Evolutionary conservation across 2,797 vertebrate genomes (phyloP).

Genomic region (Myoxocephalus aenaeus): DNA sequence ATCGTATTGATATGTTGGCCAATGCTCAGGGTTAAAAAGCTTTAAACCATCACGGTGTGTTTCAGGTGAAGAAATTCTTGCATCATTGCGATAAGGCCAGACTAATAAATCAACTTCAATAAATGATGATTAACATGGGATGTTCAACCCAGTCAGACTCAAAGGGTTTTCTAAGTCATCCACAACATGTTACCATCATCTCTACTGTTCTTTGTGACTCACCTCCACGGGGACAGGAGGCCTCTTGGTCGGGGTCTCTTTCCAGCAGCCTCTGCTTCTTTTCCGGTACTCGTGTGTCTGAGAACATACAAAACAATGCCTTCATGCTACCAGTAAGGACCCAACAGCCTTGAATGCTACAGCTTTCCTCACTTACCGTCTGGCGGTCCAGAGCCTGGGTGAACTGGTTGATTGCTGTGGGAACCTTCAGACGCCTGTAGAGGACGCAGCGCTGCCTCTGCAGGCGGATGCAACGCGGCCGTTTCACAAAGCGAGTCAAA

Average conservation of each 20-base stretch:
- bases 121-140: too few relatives aligned
- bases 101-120: too few relatives aligned
- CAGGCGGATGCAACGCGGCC: conserved; percentile 96
- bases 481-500: conserved; percentile 96
- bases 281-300: conserved; percentile 89
- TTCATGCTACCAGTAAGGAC: neutral
- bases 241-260: conserved; percentile 95
- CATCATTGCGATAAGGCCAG: conserved; percentile 85
- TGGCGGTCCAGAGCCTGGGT: conserved; percentile 97
- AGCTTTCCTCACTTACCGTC: conserved; percentile 85
- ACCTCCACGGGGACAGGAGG: conserved; percentile 93
- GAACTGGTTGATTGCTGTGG: conserved; percentile 98
- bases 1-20: conserved; percentile 22
- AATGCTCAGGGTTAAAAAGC: conserved; percentile 96
- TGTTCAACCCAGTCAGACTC: neutral
- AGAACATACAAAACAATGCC: conserved; percentile 18
- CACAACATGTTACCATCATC: neutral
- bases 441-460: conserved; percentile 96
- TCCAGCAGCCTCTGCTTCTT: conserved; percentile 92
- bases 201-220: neutral
- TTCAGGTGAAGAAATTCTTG: conserved; percentile 89
- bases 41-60: conserved; percentile 80
- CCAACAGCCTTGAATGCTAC: neutral
- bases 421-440: conserved; percentile 96
- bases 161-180: neutral